Conservation (phyloP, 2,797 vertebrate genomes). For the Coccyzus lansbergi region DNA sequence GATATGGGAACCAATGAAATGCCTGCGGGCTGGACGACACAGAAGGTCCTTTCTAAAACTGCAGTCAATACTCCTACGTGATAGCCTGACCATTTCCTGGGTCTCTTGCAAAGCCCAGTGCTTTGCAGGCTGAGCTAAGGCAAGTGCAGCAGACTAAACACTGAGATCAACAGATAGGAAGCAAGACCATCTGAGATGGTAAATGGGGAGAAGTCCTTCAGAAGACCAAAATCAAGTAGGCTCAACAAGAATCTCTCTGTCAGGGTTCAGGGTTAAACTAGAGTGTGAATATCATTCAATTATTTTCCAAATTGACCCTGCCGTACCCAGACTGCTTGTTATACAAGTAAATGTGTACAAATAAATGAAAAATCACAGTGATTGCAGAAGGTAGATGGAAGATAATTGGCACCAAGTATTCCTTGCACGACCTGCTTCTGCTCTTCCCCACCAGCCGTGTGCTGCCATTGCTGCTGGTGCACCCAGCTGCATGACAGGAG, state of each 20-base stretch:
- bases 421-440: rapidly evolving
- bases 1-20: background rate
- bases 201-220: background rate
- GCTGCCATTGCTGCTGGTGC: background rate
- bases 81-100: rapidly evolving
- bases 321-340: background rate
- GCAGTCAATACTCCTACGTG: background rate
- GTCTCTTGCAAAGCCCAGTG: rapidly evolving
- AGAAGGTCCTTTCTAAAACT: background rate
- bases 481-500: background rate
- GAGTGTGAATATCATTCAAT: background rate
- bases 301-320: background rate
- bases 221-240: rapidly evolving
- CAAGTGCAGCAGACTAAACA: background rate
- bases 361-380: rapidly evolving
- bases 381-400: background rate
- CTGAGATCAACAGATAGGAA: background rate
- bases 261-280: background rate
- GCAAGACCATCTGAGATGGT: background rate
- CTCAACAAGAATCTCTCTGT: background rate
- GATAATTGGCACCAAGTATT: rapidly evolving
- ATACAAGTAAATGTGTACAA: background rate
- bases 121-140: background rate
- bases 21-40: background rate
- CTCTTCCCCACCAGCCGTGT: background rate